Base-by-base conservation (phyloP, 2,797 vertebrate species). In the Tamandua tetradactyla region DNA sequence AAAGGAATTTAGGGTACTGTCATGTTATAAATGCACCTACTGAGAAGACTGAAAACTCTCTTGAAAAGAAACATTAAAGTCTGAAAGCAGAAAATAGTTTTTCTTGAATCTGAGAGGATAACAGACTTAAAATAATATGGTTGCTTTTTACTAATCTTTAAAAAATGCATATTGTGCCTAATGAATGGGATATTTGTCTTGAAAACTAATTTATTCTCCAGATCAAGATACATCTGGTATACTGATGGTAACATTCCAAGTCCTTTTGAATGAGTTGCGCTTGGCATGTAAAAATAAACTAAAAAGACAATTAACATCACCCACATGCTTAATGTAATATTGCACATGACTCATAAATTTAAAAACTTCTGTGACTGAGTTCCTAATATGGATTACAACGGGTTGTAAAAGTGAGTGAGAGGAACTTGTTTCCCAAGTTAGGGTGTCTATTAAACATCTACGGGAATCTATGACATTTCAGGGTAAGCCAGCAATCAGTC, bases 211-310 rank as follows among this genome's bases (percentile, higher is more conserved):
- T 75, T 86, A 84, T 85, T 94, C 30, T 95, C 22, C 79, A 94
- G 89, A 79, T 91, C 52, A 78, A 88, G 64, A 72, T 40, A 71
- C 27, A 83, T 87, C 59, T 86, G 71, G 42, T 55, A 93, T 94
- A 69, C 49, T 86, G 87, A 92, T 27, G 10, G 8, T 74, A 88
- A 44, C 35, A 72, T 25, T 30, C 57, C 52, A 92, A 64, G 37
- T 57, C 64, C 47, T 20, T 35, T 74, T 40, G 2, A 93, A 88
- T 68, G 76, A 27, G 55, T 59, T 85, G 22, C 68, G 40, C 87
- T 92, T 89, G 80, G 92, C 85, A 84, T 95, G 71, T 93, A 92
- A 96, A 96, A 94, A 88, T 75, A 82, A 88, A 94, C 87, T 88
- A 91, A 95, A 47, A 94, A 92, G 76, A 32, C 42, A 86, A 89